Evolutionary conservation across 2,113 vertebrate genomes (phyloP).

Genomic region (Fulmarus glacialis): DNA sequence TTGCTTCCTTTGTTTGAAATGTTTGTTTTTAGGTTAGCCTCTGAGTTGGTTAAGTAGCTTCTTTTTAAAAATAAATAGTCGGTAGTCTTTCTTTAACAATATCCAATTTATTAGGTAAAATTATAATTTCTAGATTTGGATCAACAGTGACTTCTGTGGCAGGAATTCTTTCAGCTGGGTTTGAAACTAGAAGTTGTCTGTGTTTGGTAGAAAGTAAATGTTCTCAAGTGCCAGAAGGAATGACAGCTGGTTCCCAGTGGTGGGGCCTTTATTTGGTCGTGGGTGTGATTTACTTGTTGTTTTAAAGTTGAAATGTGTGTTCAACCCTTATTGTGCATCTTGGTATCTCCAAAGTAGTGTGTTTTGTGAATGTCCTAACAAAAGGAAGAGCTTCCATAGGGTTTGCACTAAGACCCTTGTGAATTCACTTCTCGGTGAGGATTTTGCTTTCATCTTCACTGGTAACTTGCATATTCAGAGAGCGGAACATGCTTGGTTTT

Average conservation of each 20-base stretch:
- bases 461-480: background rate
- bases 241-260: background rate
- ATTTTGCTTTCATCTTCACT: background rate
- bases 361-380: background rate
- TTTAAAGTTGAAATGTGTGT: background rate
- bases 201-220: background rate
- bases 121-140: background rate
- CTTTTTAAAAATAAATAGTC: background rate
- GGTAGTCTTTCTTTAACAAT: background rate
- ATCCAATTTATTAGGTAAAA: background rate
- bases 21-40: background rate
- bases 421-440: background rate
- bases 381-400: background rate
- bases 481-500: rapidly evolving
- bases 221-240: background rate
- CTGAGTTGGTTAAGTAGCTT: background rate
- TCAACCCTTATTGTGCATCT: background rate
- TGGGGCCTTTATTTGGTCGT: background rate
- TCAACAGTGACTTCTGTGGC: background rate
- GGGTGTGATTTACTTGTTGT: background rate
- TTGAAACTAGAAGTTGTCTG: background rate
- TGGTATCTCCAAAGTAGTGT: background rate
- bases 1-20: background rate
- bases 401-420: background rate
- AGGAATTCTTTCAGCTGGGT: background rate